Evolutionary conservation across 2,113 vertebrate species (phyloP).

Genomic region (Cromileptes altivelis): DNA sequence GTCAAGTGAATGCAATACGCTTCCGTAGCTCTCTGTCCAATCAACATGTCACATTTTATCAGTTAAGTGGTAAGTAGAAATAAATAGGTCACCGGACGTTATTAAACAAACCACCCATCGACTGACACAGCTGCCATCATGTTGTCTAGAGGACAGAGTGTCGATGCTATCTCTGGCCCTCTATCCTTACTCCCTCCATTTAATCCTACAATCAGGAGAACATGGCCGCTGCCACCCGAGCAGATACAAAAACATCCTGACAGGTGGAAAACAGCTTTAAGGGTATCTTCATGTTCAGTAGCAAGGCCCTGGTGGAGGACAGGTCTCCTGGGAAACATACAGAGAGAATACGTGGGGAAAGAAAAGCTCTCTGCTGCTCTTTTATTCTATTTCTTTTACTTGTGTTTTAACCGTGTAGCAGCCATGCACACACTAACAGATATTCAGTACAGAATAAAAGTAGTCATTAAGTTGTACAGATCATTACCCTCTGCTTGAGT

Average conservation of each 20-base stretch:
- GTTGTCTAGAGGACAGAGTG: slow-evolving; percentile 43
- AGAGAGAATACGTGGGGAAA: background rate
- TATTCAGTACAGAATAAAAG: slow-evolving; percentile 13
- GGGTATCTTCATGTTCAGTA: slow-evolving; percentile 43
- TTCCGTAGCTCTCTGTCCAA: background rate
- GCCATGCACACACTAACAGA: background rate
- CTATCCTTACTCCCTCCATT: slow-evolving; percentile 31
- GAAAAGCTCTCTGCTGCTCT: background rate
- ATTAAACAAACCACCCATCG: slow-evolving; percentile 27
- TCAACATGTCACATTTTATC: slow-evolving; percentile 8
- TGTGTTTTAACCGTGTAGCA: background rate
- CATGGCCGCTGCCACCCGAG: slow-evolving; percentile 39
- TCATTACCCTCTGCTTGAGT: slow-evolving; percentile 2
- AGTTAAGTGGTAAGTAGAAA: background rate
- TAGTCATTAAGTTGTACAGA: background rate
- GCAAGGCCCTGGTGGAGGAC: slow-evolving; percentile 12
- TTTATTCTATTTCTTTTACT: slow-evolving; percentile 1
- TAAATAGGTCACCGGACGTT: slow-evolving; percentile 8
- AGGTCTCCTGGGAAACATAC: slow-evolving; percentile 18
- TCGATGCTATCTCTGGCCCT: slow-evolving; percentile 38
- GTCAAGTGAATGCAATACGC: too few species aligned
- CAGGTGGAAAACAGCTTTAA: slow-evolving; percentile 68
- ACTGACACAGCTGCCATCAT: slow-evolving; percentile 7
- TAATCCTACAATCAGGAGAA: slow-evolving; percentile 72
- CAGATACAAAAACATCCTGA: slow-evolving; percentile 53